Conservation (phyloP, 2,113 vertebrate genomes). For the Uropsilus gracilis region DNA sequence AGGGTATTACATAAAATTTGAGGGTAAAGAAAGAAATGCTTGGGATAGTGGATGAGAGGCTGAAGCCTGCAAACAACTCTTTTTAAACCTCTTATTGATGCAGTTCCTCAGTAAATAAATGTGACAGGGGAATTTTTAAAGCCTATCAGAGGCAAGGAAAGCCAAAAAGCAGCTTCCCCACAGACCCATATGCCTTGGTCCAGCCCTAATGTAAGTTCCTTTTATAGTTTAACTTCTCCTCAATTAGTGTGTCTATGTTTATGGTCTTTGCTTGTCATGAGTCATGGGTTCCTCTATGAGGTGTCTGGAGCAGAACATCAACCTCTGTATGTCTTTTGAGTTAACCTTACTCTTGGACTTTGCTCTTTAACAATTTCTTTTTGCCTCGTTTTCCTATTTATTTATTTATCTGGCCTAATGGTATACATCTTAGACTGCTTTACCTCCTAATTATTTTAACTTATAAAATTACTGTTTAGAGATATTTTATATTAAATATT, state of each 20-base stretch:
- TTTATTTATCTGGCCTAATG: background rate
- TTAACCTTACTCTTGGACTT: background rate
- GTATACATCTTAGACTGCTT: background rate
- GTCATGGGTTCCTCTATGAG: background rate
- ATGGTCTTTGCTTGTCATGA: background rate
- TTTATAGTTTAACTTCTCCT: background rate
- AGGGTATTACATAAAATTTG: background rate
- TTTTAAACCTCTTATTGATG: background rate
- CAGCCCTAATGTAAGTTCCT: background rate
- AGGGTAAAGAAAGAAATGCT: background rate
- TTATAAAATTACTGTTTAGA: background rate
- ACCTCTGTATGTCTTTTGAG: too few species aligned
- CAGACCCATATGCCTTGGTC: background rate
- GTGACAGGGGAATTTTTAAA: slow-evolving; percentile 30
- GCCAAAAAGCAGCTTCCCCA: background rate
- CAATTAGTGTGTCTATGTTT: background rate
- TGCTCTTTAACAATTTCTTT: background rate
- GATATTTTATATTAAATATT: background rate
- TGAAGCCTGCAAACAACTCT: background rate
- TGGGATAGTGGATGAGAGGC: background rate
- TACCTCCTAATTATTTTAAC: slow-evolving; percentile 1
- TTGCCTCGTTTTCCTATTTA: background rate
- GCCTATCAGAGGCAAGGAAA: background rate
- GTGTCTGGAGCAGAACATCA: background rate
- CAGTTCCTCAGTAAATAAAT: background rate